Conservation (phyloP, 2,888 invertebrate genomes). For the Pycnomerus fuliginosus region DNA sequence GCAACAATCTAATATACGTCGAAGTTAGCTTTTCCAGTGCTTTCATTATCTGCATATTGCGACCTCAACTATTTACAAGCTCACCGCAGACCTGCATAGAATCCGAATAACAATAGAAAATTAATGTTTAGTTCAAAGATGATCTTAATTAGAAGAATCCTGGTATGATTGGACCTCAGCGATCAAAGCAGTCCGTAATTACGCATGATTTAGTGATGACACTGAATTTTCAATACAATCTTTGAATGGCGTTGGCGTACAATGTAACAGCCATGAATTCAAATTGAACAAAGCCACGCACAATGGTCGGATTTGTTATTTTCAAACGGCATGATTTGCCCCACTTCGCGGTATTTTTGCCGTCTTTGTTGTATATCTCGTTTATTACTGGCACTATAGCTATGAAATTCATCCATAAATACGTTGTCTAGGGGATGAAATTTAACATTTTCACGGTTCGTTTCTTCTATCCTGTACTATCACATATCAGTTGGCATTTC, state of each 20-base stretch:
- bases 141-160: conserved; percentile 7
- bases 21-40: conserved; percentile 14
- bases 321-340: conserved; percentile 20
- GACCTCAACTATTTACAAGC: conserved; percentile 14
- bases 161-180: background rate
- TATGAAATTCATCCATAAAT: too few relatives aligned
- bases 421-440: too few relatives aligned
- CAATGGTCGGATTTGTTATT: conserved; percentile 33
- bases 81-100: conserved; percentile 13
- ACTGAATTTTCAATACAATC: conserved; percentile 18
- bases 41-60: conserved; percentile 15
- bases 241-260: too few relatives aligned
- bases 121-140: conserved; percentile 16
- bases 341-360: conserved; percentile 18
- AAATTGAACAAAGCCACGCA: conserved; percentile 32
- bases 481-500: too few relatives aligned
- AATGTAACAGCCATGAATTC: too few relatives aligned
- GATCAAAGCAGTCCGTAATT: conserved; percentile 9
- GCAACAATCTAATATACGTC: conserved; percentile 19
- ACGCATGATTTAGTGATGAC: conserved; percentile 13
- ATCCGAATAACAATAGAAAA: conserved; percentile 11
- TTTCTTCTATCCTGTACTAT: too few relatives aligned
- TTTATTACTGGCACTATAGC: conserved; percentile 20
- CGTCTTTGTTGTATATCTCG: conserved; percentile 12
- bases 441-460: too few relatives aligned